These are phyloP conservation scores for Lacanobia oleracea DNA, from an alignment of 2,888 invertebrate genomes.

Conservation along the genomic window DNA sequence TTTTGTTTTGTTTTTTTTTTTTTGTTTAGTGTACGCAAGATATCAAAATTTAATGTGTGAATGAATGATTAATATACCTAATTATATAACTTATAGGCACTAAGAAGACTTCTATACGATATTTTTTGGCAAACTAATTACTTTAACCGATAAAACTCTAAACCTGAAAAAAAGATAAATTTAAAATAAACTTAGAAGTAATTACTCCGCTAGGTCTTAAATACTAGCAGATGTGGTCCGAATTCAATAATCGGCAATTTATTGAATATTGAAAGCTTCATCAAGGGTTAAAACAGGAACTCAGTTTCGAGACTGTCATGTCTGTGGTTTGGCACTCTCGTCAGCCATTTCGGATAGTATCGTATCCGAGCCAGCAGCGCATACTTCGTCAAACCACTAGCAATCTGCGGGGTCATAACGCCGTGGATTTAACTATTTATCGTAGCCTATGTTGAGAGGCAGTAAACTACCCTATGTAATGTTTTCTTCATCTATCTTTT, in stretches of 20 bases:
- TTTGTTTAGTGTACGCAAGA: not conserved
- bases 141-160: not conserved
- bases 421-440: not conserved
- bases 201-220: not conserved
- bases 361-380: not conserved
- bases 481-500: too few species aligned
- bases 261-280: conserved; percentile 2
- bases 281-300: not conserved
- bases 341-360: not conserved
- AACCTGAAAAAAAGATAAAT: not conserved
- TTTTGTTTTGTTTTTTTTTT: too few species aligned
- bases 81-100: not conserved
- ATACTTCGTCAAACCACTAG: conserved; percentile 7
- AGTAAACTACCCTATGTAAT: too few species aligned
- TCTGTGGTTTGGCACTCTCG: conserved; percentile 10
- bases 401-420: not conserved
- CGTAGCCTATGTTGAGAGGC: too few species aligned
- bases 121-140: not conserved
- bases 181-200: not conserved
- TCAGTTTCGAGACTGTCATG: too few species aligned
- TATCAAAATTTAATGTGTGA: not conserved
- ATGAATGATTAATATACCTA: not conserved
- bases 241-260: not conserved
- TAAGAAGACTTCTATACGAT: not conserved
- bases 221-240: not conserved